A percentile compares a stretch with the other conserved stretches of the same genome.
Evolutionary conservation across 2,113 vertebrate species (phyloP).

Genomic region (Syngnathus scovelli): DNA sequence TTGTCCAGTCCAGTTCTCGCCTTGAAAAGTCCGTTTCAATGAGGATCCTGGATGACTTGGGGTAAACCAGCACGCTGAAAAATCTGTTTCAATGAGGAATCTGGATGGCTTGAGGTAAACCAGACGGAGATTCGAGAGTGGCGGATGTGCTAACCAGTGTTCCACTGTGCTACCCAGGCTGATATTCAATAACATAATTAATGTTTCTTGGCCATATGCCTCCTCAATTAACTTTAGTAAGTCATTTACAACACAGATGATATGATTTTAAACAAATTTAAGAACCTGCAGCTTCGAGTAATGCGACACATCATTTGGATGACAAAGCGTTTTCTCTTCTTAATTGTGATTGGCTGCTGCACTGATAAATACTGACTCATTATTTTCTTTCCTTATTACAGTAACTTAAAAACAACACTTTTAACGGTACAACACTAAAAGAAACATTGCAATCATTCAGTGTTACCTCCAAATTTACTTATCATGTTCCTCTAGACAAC

Average conservation of each 20-base stretch:
- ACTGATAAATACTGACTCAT: background rate
- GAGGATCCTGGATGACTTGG: background rate
- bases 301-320: background rate
- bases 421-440: background rate
- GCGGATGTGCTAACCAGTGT: no score
- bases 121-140: background rate
- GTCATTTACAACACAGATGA: background rate
- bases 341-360: background rate
- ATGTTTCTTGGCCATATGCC: background rate
- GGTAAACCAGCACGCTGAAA: background rate
- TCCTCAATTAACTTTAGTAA: background rate
- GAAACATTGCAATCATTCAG: conserved; percentile 17
- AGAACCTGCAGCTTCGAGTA: background rate
- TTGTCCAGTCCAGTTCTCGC: background rate
- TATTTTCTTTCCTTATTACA: background rate
- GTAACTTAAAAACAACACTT: background rate
- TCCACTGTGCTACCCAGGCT: background rate
- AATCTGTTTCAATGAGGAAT: background rate
- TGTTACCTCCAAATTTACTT: conserved; percentile 16
- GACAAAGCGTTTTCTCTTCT: background rate
- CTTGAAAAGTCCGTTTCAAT: background rate
- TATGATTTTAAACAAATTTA: background rate
- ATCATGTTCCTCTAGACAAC: conserved; percentile 4
- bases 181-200: background rate
- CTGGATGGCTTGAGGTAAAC: background rate